Evolutionary conservation across 2,797 vertebrate species (phyloP), one percentile per base, ranked within the genome.

Genomic region (Botia kubotai): DNA sequence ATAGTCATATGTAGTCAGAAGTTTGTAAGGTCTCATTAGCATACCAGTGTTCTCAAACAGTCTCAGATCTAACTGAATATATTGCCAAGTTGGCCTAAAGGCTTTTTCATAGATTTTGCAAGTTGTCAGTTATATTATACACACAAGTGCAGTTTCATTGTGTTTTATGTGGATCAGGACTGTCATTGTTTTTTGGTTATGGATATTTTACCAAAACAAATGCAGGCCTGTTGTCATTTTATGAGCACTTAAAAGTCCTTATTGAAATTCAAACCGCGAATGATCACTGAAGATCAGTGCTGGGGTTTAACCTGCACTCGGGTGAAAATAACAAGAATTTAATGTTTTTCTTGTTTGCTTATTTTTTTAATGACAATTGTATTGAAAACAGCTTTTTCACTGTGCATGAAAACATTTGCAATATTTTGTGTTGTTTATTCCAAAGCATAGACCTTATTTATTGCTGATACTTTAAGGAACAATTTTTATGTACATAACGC

Each of bases 401-500:
- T 77, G 17, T 21, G 46, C 63, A 52, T 66, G 8, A 72, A n/a
- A 33, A 72, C 43, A 52, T n/a, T 43, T 77, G 39, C 16, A 43
- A 33, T 60, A 62, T 39, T 66, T 72, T 72, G 8, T 33, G 6
- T 67, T 68, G 17, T 79, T 69, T 48, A 13, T 33, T 50, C 21
- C 63, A 7, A 76, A 79, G 70, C 74, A 26, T 90, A 65, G 29
- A n/a, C 12, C 16, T 71, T 77, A 79, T 79, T 87, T 81, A 87
- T 84, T 83, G 50, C 67, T 57, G 6, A 71, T 58, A 87, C 78
- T 84, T 65, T 85, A 72, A 86, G 72, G 83, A 82, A 78, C 83
- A 33, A 86, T 76, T 89, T 88, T 87, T 89, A 87, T 92, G 91
- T 91, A 72, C 79, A 86, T 70, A 46, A 76, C 68, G 75, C 78